Base-by-base conservation (phyloP, 2,888 invertebrate species). In the Scelioninae gen. 2 region DNA sequence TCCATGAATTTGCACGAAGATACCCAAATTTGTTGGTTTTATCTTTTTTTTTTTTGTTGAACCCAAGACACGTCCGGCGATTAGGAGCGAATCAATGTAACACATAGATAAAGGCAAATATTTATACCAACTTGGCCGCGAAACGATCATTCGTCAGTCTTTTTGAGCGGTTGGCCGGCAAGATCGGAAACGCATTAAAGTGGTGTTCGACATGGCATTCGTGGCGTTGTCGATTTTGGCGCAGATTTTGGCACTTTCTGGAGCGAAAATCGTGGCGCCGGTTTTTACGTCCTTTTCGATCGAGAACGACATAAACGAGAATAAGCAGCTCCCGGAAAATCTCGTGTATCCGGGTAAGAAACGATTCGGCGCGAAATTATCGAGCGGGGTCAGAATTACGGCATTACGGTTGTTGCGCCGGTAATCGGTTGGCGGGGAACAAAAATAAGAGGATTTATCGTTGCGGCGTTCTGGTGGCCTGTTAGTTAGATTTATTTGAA, bases 321-420 rank as follows among this genome's bases (percentile, higher is more conserved):
- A 64, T 37, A 64, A 55, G 48, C 70, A 63, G 55, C 68, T 73
- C 35, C 61, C 61, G 19, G 63, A 58, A 35, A 69, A 73, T 28
- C 53, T 73, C 64, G 73, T 73, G 55, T 73, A 60, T 63, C 69
- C 73, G 53, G 73, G 73, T 73, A 60, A 73, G 73, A 60, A 69
- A 60, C 68, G 68, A 68, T 61, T 73, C 61, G 55, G 60, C 46
- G 69, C 53, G 19, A 48, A 61, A 55, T 69, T 67, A 50, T 67
- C 61, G 55, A 69, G 45, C 52, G 33, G 33, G 25, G 25, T 35
- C 33, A 7, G 35, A 41, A 31, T 57, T 39, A 28, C 35, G 7
- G 45, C 39, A 33, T 65, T 57, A 41, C 39, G 57, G 48, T 41
- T 57, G 55, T 28, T 55, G 55, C 41, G 19, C 18, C 31, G 18